These are phyloP conservation scores for Morpho achilles DNA, from an alignment of 2,888 invertebrate genomes.

Conservation along the genomic window DNA sequence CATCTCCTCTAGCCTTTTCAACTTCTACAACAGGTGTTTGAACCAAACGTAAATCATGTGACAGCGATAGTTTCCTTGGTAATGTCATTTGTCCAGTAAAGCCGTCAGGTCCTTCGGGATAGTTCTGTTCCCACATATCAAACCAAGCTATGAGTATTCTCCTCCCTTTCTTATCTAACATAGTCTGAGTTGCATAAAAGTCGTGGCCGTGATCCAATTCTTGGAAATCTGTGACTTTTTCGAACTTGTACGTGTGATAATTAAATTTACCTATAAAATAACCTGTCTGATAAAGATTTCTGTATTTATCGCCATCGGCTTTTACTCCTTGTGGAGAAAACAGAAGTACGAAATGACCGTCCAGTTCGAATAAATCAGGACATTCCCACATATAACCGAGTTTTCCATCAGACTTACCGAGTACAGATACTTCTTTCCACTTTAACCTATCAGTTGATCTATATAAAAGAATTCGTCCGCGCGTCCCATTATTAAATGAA, in stretches of 20 bases:
- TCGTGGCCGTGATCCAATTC: conserved; percentile 65
- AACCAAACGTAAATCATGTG: conserved; percentile 37
- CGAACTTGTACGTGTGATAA: conserved; percentile 45
- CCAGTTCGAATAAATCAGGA: conserved; percentile 68
- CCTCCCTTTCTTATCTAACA: conserved; percentile 37
- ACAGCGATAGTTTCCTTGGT: conserved; percentile 46
- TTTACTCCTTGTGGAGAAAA: conserved; percentile 65
- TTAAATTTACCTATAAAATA: conserved; percentile 64
- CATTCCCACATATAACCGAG: conserved; percentile 18
- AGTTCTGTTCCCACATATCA: conserved; percentile 63
- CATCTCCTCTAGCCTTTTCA: conserved; percentile 27
- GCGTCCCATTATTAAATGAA: conserved; percentile 39
- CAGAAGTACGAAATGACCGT: conserved; percentile 52
- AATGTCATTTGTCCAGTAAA: conserved; percentile 65
- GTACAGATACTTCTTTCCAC: conserved; percentile 47
- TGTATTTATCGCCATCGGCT: conserved; percentile 51
- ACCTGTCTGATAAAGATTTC: conserved; percentile 57
- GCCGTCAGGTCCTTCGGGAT: conserved; percentile 55
- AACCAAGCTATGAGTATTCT: conserved; percentile 62
- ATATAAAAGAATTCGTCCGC: conserved; percentile 55
- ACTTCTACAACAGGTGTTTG: conserved; percentile 51
- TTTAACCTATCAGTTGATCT: conserved; percentile 47
- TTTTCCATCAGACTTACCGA: conserved; percentile 47
- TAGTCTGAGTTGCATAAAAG: conserved; percentile 66
- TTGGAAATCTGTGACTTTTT: conserved; percentile 39